Conservation (phyloP, 1,140 invertebrate genomes). For the Leptinotarsa undecemlineata region DNA sequence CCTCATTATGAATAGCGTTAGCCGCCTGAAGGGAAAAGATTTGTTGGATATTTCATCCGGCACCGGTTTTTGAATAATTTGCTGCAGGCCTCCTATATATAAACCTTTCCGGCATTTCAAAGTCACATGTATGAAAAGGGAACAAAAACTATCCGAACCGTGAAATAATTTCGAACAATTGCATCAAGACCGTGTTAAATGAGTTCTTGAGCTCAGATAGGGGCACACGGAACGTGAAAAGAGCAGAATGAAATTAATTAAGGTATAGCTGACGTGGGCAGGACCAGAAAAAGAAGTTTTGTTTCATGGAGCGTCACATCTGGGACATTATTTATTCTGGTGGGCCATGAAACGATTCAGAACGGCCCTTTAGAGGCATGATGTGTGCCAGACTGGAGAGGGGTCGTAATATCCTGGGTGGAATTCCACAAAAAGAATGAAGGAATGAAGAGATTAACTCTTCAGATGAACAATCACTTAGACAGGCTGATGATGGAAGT, state of each 20-base stretch:
- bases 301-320: slow-evolving; percentile 22
- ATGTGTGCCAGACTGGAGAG: neutral
- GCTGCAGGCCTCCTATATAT: neutral
- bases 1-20: no score
- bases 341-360: slow-evolving; percentile 19
- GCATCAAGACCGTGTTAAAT: slow-evolving; percentile 15
- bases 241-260: slow-evolving; percentile 22
- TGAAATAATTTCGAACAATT: slow-evolving; percentile 18
- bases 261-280: slow-evolving; percentile 19
- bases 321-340: slow-evolving; percentile 21
- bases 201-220: slow-evolving; percentile 13
- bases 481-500: no score
- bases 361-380: slow-evolving; percentile 15
- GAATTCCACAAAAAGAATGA: no score
- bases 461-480: no score
- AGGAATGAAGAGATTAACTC: no score
- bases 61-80: neutral
- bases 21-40: no score
- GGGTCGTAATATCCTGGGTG: neutral
- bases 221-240: slow-evolving; percentile 10
- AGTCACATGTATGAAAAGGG: neutral
- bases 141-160: neutral
- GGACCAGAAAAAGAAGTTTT: slow-evolving; percentile 22
- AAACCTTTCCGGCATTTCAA: neutral
- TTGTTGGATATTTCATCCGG: no score